These are phyloP conservation scores for Lysiphlebus fabarum DNA, from an alignment of 1,140 invertebrate genomes.

Conservation along the genomic window DNA sequence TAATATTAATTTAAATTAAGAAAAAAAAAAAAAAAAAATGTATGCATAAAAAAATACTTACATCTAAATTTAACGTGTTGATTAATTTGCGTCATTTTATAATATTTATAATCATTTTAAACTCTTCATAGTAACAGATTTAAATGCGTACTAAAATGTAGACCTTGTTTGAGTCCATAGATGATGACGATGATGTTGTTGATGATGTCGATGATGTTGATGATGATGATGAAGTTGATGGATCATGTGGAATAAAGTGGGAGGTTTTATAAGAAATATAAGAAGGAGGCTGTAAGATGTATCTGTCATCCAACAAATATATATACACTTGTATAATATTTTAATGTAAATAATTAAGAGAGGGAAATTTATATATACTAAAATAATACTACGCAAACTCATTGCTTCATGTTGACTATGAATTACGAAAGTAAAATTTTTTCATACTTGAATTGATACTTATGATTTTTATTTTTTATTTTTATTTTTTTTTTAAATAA, in stretches of 20 bases:
- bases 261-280: background rate
- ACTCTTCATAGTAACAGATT: constrained; percentile 30
- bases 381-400: constrained; percentile 28
- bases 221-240: constrained; percentile 2
- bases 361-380: constrained; percentile 2
- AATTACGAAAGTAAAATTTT: too few relatives aligned
- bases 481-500: too few relatives aligned
- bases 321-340: too few relatives aligned
- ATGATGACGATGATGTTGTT: constrained; percentile 1
- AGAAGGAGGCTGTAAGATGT: background rate
- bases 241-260: constrained; percentile 7
- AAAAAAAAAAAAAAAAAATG: background rate
- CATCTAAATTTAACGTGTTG: constrained; percentile 41
- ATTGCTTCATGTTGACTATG: constrained; percentile 12
- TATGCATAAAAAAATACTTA: constrained; percentile 29
- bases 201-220: constrained; percentile 4
- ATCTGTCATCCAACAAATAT: too few relatives aligned
- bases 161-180: constrained; percentile 36
- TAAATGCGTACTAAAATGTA: constrained; percentile 42
- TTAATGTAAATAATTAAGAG: background rate
- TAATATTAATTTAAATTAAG: background rate
- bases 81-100: constrained; percentile 33
- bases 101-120: constrained; percentile 19
- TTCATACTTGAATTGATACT: too few relatives aligned
- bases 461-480: too few relatives aligned